phyloP scores from a whole-genome alignment of 2,888 invertebrate genomes.

The Tiliacea aurago region DNA sequence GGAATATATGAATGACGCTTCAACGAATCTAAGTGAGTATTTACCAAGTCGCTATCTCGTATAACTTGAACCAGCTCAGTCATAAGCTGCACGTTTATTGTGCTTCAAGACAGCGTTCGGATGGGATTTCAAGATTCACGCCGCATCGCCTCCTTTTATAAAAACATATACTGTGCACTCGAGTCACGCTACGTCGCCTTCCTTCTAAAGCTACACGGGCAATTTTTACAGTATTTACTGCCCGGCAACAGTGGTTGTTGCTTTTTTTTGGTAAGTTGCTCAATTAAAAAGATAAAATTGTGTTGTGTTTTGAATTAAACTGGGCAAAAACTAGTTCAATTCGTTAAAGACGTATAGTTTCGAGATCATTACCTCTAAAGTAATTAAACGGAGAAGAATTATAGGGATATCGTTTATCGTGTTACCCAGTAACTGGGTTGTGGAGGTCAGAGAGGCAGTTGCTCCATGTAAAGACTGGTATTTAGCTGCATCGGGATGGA shows the following conservation, averaged over 20 bases:
- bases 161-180: constrained; percentile 48
- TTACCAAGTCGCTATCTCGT: constrained; percentile 32
- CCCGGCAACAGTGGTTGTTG: not conserved
- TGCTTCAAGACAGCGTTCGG: constrained; percentile 66
- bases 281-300: too few relatives aligned
- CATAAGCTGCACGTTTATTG: constrained; percentile 70
- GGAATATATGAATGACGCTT: not conserved
- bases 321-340: not conserved
- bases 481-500: too few relatives aligned
- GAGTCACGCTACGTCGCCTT: constrained; percentile 49
- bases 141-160: constrained; percentile 51
- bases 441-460: too few relatives aligned
- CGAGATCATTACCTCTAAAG: not conserved
- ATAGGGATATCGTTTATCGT: too few relatives aligned
- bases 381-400: too few relatives aligned
- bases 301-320: not conserved
- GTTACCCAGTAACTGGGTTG: not conserved
- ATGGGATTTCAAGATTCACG: constrained; percentile 68
- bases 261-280: not conserved
- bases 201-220: constrained; percentile 15
- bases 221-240: constrained; percentile 6
- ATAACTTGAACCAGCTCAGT: constrained; percentile 43
- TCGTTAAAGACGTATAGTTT: not conserved
- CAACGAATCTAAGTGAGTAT: not conserved
- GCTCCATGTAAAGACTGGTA: too few relatives aligned